phyloP scores from a whole-genome alignment of 2,113 vertebrate genomes.

The Oceanodroma tethys region DNA sequence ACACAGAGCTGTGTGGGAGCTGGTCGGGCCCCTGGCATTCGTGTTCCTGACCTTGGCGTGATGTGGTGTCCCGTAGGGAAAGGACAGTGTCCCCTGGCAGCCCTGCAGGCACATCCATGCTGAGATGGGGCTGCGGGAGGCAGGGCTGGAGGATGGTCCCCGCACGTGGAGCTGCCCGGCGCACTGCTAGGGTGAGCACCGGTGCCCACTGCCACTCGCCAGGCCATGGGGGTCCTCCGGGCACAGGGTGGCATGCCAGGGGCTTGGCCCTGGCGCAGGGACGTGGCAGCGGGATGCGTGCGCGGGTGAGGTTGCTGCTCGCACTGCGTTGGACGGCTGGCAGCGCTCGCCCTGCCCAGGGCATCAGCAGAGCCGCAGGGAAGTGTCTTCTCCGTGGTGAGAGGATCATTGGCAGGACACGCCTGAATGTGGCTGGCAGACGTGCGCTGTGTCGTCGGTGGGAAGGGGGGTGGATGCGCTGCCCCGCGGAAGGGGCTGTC shows the following conservation, averaged over 20 bases:
- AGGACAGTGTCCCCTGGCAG: neutral
- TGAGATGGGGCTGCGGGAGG: neutral
- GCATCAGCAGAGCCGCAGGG: neutral
- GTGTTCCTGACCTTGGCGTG: neutral
- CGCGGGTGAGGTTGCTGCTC: neutral
- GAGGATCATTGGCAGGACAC: neutral
- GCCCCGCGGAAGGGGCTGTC: neutral
- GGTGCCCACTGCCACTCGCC: neutral
- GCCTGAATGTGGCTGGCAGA: neutral
- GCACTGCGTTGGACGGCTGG: rapidly evolving
- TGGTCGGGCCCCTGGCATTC: rapidly evolving
- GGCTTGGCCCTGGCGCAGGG: neutral
- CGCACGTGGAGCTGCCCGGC: rapidly evolving
- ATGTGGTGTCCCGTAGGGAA: neutral
- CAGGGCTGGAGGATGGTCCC: neutral
- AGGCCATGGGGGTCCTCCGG: neutral
- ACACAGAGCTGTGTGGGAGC: neutral
- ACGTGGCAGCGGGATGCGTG: neutral
- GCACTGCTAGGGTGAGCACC: neutral
- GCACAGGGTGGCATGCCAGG: rapidly evolving
- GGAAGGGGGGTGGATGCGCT: neutral
- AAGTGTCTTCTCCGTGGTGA: rapidly evolving
- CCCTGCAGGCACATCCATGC: neutral
- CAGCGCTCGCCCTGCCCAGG: rapidly evolving
- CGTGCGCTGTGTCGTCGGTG: rapidly evolving